Percentiles rank a stretch among this genome's conserved stretches.
phyloP scores from a whole-genome alignment of 2,113 vertebrate species.

The Tapirus terrestris region DNA sequence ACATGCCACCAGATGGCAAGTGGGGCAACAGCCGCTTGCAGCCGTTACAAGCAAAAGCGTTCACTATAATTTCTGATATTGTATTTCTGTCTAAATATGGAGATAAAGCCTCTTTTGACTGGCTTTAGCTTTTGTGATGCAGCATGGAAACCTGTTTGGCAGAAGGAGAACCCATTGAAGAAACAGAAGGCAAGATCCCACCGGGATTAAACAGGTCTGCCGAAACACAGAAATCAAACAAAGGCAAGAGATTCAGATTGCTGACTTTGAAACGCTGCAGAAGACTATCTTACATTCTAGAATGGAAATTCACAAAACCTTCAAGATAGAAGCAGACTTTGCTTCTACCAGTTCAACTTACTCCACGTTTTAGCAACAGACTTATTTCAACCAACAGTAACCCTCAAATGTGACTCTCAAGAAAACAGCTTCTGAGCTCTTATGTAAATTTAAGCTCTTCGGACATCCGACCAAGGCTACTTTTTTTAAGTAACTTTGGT shows the following conservation, averaged over 20 bases:
- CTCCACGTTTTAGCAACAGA: not conserved
- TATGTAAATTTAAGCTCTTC: not conserved
- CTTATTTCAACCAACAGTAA: constrained; percentile 6
- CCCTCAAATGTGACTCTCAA: not conserved
- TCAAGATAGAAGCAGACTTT: constrained; percentile 6
- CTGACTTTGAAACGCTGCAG: not conserved
- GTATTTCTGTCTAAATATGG: constrained; percentile 30
- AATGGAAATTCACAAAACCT: constrained; percentile 3
- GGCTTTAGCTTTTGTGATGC: constrained; percentile 54
- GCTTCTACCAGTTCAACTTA: not conserved
- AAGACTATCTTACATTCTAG: not conserved
- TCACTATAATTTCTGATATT: constrained; percentile 50
- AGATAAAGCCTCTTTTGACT: constrained; percentile 29
- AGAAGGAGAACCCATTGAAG: not conserved
- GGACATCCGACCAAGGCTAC: not conserved
- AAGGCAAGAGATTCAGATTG: not conserved
- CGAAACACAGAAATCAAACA: not conserved
- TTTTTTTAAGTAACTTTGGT: not conserved
- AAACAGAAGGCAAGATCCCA: constrained; percentile 51
- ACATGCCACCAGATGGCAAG: constrained; percentile 60
- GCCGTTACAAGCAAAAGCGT: constrained; percentile 13
- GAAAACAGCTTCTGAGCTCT: not conserved
- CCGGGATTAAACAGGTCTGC: not conserved
- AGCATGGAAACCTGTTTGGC: constrained; percentile 40
- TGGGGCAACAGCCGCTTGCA: not conserved